Evolutionary conservation across 2,113 vertebrate species (phyloP), one percentile per base, ranked within the genome.

Genomic region (Equus quagga): DNA sequence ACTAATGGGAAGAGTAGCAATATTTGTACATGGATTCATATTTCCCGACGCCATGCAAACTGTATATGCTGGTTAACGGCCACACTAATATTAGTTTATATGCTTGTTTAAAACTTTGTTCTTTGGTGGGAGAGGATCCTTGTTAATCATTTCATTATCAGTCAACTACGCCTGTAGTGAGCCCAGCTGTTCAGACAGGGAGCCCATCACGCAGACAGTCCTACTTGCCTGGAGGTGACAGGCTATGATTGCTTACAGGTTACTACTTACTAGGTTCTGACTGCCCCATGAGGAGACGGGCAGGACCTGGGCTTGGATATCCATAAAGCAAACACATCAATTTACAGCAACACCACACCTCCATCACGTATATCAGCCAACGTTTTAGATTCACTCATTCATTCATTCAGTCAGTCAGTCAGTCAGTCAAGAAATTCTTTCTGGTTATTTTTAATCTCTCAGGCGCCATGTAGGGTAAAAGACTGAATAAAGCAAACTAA

Each of bases 211-310:
- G 18, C 36, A 33, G 36, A 23, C 65, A 19, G 2, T 24, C 8
- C 41, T 15, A 1, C 21, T 65, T 18, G 19, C 21, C 10, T 12
- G 75, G 12, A 60, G 2, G 3, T 1, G 7, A 31, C 1, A 11
- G 2, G 2, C 8, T 3, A 14, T 5, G 54, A 4, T 58, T 18
- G n/a, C 31, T 31, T 3, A 31, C 6, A 51, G 64, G n/a, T 1
- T 58, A 15, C 31, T 23, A 49, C 36, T 6, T 0, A 3, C 23
- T 1, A 56, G 56, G 33, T 23, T n/a, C 2, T 24, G 6, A 8
- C 31, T 3, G 21, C 26, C 10, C 6, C 4, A 44, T 51, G 28
- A 33, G 46, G 21, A 91, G 18, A 51, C 0, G 23, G 46, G 49
- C 2, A 31, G 49, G 49, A 4, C 21, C 23, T n/a, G 44, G 28